Evolutionary conservation across 2,888 invertebrate species (phyloP), one percentile per base, ranked within the genome.

Genomic region (Schrankia costaestrigalis): DNA sequence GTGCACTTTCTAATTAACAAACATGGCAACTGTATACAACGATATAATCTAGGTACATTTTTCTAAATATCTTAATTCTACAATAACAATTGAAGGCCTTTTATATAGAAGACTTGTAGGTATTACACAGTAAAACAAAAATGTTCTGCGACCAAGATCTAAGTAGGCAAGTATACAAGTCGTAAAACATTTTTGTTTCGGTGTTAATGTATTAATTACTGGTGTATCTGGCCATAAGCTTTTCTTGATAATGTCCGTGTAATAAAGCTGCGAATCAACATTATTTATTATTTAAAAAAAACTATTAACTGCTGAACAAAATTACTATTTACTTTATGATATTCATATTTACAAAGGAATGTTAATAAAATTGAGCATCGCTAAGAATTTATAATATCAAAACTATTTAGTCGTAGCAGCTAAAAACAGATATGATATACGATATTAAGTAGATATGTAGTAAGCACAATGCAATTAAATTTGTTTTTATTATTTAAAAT

Each of bases 1-100:
- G 68, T 72, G 68, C 63, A 63, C 56, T 56, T 54, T 55, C 45
- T 59, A 58, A 59, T 56, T 56, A 66, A n/a, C 65, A 69, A 78
- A 73, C 73, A 82, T 82, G 83, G 81, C 83, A 80, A 74, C 75
- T 53, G 67, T 63, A 36, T 50, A 55, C 39, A 49, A 64, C 57
- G 46, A 57, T 52, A 53, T 63, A 47, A 50, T 56, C 59, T 65
- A 63, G 41, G 57, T 60, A 63, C 54, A 59, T 56, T 66, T 65
- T 43, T 29, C 55, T 63, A 52, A 32, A 31, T 24, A 41, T 51
- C 45, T 61, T 61, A 59, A 26, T 31, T 63, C 68, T 71, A 70
- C 41, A 55, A 54, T 62, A 72, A 77, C 59, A 70, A 64, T 68
- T 56, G 56, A 78, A 78, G 78, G 75, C 78, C 71, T 48, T 68